A percentile compares a stretch with the other conserved stretches of the same genome.
Evolutionary conservation across 2,113 vertebrate genomes (phyloP).

Genomic region (Cebidichthys violaceus): DNA sequence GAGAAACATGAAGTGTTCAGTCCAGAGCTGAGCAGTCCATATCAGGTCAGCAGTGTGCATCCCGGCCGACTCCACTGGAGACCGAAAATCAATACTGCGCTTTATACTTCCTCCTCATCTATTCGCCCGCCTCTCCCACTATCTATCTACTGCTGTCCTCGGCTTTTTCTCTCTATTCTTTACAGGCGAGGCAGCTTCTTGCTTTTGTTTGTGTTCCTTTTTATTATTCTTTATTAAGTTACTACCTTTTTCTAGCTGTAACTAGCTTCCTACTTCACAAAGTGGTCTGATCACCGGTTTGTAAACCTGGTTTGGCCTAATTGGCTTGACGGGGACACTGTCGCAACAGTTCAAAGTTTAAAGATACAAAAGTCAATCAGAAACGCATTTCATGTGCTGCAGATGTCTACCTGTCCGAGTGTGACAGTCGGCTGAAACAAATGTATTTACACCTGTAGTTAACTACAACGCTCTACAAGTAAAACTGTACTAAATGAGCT

Average conservation of each 20-base stretch:
- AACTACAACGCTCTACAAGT: background rate
- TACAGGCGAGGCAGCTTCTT: background rate
- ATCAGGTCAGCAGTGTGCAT: slow-evolving; percentile 56
- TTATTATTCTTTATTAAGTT: background rate
- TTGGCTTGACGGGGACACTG: background rate
- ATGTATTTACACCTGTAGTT: background rate
- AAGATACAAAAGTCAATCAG: background rate
- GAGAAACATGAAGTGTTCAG: slow-evolving; percentile 50
- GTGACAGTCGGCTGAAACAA: background rate
- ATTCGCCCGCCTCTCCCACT: slow-evolving; percentile 50
- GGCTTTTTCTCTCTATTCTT: slow-evolving; percentile 26
- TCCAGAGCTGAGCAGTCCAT: slow-evolving; percentile 44
- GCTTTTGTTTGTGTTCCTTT: slow-evolving; percentile 4
- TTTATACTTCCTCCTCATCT: slow-evolving; percentile 74
- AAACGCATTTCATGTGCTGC: background rate
- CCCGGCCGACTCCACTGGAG: slow-evolving; percentile 70
- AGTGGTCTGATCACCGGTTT: background rate
- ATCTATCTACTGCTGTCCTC: slow-evolving; percentile 42
- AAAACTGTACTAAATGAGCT: background rate
- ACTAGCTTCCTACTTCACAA: background rate
- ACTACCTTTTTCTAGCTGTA: background rate
- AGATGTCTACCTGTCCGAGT: background rate
- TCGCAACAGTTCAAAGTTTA: background rate
- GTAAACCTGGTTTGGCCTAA: background rate
- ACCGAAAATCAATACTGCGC: slow-evolving; percentile 76